A percentile compares a stretch with the other conserved stretches of the same genome.
phyloP scores from a whole-genome alignment of 1,140 invertebrate species.

The Hypothenemus hampei region DNA sequence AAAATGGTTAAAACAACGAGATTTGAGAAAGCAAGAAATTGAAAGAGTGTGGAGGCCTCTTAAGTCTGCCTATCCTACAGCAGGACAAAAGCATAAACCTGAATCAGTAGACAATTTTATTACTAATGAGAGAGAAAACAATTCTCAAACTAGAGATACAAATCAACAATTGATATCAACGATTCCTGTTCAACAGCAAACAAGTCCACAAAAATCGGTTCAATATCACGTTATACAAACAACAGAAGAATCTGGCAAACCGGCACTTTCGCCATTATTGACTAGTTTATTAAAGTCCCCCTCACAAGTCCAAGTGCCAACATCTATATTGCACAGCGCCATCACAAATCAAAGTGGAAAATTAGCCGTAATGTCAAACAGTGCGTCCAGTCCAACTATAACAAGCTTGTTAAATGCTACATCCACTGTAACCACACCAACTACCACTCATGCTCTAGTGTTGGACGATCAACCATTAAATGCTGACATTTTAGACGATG shows the following conservation, averaged over 20 bases:
- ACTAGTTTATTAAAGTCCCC: slow-evolving; percentile 78
- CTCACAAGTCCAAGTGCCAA: slow-evolving; percentile 46
- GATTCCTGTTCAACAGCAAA: background rate
- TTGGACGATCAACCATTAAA: slow-evolving; percentile 18
- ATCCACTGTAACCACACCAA: slow-evolving; percentile 35
- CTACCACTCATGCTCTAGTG: slow-evolving; percentile 10
- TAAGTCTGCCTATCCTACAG: slow-evolving; percentile 22
- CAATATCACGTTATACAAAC: slow-evolving; percentile 15
- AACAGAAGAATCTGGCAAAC: slow-evolving; percentile 30
- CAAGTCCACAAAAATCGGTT: background rate
- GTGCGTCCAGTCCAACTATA: slow-evolving; percentile 50
- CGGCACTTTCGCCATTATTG: slow-evolving; percentile 64
- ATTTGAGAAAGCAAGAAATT: slow-evolving; percentile 56
- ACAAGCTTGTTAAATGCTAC: slow-evolving; percentile 52
- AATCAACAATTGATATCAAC: background rate
- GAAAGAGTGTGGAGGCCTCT: slow-evolving; percentile 53
- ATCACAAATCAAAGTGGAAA: slow-evolving; percentile 38
- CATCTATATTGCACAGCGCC: slow-evolving; percentile 48
- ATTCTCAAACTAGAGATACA: slow-evolving; percentile 10
- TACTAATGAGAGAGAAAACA: slow-evolving; percentile 44
- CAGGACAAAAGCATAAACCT: slow-evolving; percentile 43
- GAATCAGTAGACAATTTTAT: slow-evolving; percentile 37
- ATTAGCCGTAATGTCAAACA: slow-evolving; percentile 4
- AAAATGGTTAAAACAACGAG: slow-evolving; percentile 66
- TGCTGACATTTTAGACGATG: slow-evolving; percentile 37